Percentiles rank a stretch among this genome's conserved stretches.
Conservation (phyloP, 2,113 vertebrate species). For the Dipodomys merriami region DNA sequence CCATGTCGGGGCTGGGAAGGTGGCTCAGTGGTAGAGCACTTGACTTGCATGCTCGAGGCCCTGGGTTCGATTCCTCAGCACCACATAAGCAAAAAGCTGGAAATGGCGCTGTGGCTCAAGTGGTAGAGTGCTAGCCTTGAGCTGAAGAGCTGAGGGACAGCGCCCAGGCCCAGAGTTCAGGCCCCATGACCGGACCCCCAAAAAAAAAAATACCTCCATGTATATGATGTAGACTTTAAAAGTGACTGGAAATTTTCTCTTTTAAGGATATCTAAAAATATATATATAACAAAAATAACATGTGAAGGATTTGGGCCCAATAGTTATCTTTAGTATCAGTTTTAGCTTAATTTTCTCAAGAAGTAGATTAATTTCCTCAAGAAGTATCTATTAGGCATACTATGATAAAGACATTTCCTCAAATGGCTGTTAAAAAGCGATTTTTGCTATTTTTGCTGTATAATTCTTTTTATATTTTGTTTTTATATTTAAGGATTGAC, state of each 20-base stretch:
- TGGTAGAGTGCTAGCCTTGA: too few relatives aligned
- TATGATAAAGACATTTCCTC: slow-evolving; percentile 34
- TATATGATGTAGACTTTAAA: background rate
- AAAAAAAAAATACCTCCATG: slow-evolving; percentile 49
- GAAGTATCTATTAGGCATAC: background rate
- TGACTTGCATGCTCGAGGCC: too few relatives aligned
- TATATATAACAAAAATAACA: too few relatives aligned
- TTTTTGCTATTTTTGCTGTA: background rate
- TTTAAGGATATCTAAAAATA: slow-evolving; percentile 19
- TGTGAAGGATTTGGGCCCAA: background rate
- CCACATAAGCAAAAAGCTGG: too few relatives aligned
- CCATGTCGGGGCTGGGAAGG: too few relatives aligned
- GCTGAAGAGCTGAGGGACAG: too few relatives aligned
- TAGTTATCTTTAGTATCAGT: background rate
- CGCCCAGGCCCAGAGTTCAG: too few relatives aligned
- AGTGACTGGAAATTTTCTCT: background rate
- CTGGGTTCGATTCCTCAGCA: too few relatives aligned
- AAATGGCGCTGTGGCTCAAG: too few relatives aligned
- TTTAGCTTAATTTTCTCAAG: background rate
- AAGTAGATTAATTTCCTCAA: background rate
- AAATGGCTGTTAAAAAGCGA: slow-evolving; percentile 16
- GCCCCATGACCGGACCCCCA: too few relatives aligned
- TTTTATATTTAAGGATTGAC: slow-evolving; percentile 41
- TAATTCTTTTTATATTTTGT: slow-evolving; percentile 6
- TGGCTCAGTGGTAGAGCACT: too few relatives aligned